These are phyloP conservation scores for Melanchra persicariae DNA, from an alignment of 2,888 invertebrate genomes.

Conservation along the genomic window DNA sequence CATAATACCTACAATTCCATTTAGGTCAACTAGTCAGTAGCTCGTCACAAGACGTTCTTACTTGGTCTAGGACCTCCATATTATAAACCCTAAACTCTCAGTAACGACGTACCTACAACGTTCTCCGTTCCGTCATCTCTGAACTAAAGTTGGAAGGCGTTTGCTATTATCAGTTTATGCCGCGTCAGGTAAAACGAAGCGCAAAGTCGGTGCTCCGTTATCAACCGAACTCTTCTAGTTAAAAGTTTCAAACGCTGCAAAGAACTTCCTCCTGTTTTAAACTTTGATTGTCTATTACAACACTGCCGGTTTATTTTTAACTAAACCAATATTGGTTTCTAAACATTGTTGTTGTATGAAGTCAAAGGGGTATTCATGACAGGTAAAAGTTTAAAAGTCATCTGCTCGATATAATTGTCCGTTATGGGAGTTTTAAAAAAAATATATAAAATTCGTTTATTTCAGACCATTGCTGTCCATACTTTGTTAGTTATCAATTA, in stretches of 20 bases:
- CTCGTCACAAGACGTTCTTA: neutral
- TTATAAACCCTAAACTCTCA: neutral
- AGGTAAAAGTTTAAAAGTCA: conserved; percentile 5
- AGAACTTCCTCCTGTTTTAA: conserved; percentile 74
- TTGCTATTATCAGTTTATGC: conserved; percentile 60
- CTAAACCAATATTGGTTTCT: conserved; percentile 57
- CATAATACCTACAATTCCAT: no score
- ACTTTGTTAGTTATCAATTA: no score
- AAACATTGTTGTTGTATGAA: conserved; percentile 39
- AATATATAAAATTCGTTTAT: no score
- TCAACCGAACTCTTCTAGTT: conserved; percentile 81
- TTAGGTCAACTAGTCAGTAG: no score
- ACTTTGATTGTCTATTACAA: conserved; percentile 81
- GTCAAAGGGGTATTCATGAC: conserved; percentile 24
- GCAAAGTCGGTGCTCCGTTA: conserved; percentile 65
- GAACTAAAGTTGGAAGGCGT: conserved; percentile 46
- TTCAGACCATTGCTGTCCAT: no score
- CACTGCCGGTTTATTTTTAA: conserved; percentile 70
- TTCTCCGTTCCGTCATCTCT: conserved; percentile 20
- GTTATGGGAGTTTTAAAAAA: neutral
- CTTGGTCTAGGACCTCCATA: neutral
- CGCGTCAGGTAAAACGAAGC: conserved; percentile 58
- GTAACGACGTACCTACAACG: conserved; percentile 1
- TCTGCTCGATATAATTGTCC: neutral
- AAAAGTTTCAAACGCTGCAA: conserved; percentile 76